Conservation (phyloP, 2,888 invertebrate species). For the Nineta flava region DNA sequence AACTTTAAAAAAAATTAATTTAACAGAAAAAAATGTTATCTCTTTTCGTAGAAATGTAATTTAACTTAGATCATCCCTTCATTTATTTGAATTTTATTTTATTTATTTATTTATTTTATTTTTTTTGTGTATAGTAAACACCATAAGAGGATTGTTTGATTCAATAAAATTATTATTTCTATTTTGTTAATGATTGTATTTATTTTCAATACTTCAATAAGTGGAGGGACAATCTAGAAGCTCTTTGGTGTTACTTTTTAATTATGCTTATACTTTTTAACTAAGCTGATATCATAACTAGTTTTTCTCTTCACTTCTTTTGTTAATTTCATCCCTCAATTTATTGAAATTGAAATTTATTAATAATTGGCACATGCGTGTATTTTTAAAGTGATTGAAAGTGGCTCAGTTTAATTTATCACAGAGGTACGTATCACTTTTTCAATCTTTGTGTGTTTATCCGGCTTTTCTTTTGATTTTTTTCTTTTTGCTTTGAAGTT, state of each 20-base stretch:
- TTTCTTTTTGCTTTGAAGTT: no score
- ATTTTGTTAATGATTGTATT: background rate
- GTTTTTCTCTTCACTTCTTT: slow-evolving; percentile 2
- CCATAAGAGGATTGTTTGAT: slow-evolving; percentile 5
- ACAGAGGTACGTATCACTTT: no score
- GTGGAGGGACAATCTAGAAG: slow-evolving; percentile 2
- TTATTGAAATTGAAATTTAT: no score
- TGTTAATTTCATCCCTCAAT: background rate
- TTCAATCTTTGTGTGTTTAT: no score
- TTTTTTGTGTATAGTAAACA: no score
- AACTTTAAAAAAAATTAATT: no score
- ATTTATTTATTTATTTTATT: slow-evolving; percentile 9
- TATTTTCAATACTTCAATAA: slow-evolving; percentile 7
- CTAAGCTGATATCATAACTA: background rate
- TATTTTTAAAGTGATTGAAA: no score
- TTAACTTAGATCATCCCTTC: slow-evolving; percentile 2
- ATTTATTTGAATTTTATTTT: slow-evolving; percentile 10
- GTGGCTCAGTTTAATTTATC: no score
- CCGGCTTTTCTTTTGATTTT: no score
- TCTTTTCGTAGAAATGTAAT: no score
- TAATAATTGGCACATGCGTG: no score
- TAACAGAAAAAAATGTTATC: no score
- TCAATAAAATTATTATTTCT: slow-evolving; percentile 5
- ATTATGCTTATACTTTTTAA: background rate
- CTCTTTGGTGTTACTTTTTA: background rate